Evolutionary conservation across 2,797 vertebrate species (phyloP).

Genomic region (Onychomys leucogaster): DNA sequence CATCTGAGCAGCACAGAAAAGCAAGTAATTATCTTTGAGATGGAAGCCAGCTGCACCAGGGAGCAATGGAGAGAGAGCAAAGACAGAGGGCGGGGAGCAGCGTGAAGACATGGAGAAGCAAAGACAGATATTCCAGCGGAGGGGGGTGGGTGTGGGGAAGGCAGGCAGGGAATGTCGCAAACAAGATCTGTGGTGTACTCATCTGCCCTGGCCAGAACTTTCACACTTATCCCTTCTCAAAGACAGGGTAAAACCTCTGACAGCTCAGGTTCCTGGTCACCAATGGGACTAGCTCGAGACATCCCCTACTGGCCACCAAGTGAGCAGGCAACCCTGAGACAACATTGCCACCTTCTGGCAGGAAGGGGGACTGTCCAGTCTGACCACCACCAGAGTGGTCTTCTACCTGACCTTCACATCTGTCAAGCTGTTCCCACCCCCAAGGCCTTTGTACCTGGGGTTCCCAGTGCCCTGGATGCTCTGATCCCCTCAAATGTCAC

Average conservation of each 20-base stretch:
- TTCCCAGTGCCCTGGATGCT: not conserved
- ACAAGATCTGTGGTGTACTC: not conserved
- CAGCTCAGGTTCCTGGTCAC: not conserved
- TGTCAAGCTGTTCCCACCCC: not conserved
- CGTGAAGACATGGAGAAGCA: not conserved
- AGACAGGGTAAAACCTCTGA: not conserved
- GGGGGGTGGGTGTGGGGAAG: too few relatives aligned
- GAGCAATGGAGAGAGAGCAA: not conserved
- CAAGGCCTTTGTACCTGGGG: not conserved
- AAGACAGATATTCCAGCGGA: not conserved
- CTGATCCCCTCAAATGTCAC: not conserved
- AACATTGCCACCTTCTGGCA: constrained; percentile 69
- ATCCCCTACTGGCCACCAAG: not conserved
- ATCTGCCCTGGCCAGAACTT: not conserved
- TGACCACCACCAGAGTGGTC: too few relatives aligned
- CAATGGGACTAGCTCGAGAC: not conserved
- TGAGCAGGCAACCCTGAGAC: not conserved
- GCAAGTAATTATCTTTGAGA: constrained; percentile 54
- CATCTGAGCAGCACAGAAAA: constrained; percentile 10
- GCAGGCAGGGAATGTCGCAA: not conserved
- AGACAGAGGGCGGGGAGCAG: not conserved
- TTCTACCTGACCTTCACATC: not conserved
- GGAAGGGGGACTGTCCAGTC: not conserved
- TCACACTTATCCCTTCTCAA: not conserved
- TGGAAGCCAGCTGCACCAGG: constrained; percentile 8